These are phyloP conservation scores for Pyrocoelia pectoralis DNA, from an alignment of 2,888 invertebrate species.

Conservation along the genomic window DNA sequence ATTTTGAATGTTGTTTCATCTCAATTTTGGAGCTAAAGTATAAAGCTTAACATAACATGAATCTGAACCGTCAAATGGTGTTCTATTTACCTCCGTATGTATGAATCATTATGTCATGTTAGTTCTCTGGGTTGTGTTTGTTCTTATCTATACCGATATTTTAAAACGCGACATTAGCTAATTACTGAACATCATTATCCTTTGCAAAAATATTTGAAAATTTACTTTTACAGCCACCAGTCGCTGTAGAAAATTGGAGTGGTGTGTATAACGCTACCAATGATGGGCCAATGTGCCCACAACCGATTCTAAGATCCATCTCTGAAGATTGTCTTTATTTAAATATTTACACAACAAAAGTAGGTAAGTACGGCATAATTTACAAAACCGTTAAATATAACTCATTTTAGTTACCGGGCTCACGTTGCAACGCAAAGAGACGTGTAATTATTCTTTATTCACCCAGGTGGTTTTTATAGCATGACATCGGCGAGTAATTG, in stretches of 20 bases:
- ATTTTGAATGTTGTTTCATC: too few species aligned
- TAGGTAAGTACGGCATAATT: conserved; percentile 36
- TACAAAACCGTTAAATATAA: neutral
- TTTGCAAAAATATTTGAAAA: too few species aligned
- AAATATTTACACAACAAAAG: conserved; percentile 67
- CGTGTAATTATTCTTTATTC: conserved; percentile 71
- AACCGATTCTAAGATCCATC: conserved; percentile 48
- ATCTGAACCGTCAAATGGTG: too few species aligned
- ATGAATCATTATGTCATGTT: too few species aligned
- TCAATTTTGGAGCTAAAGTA: too few species aligned
- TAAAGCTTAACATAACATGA: too few species aligned
- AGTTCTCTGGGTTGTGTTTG: too few species aligned
- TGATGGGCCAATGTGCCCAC: conserved; percentile 54
- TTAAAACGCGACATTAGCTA: too few species aligned
- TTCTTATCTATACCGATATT: too few species aligned
- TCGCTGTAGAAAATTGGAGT: conserved; percentile 52
- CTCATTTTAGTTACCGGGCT: conserved; percentile 12
- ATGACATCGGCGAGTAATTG: conserved; percentile 64
- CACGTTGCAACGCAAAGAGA: conserved; percentile 28
- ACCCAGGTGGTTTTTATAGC: conserved; percentile 68
- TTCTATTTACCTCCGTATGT: too few species aligned
- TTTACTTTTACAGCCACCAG: conserved; percentile 50
- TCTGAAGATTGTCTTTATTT: conserved; percentile 73
- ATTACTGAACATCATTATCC: neutral
- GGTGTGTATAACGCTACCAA: conserved; percentile 52